Evolutionary conservation across 2,888 invertebrate species (phyloP).

Genomic region (Phragmatobia fuliginosa): DNA sequence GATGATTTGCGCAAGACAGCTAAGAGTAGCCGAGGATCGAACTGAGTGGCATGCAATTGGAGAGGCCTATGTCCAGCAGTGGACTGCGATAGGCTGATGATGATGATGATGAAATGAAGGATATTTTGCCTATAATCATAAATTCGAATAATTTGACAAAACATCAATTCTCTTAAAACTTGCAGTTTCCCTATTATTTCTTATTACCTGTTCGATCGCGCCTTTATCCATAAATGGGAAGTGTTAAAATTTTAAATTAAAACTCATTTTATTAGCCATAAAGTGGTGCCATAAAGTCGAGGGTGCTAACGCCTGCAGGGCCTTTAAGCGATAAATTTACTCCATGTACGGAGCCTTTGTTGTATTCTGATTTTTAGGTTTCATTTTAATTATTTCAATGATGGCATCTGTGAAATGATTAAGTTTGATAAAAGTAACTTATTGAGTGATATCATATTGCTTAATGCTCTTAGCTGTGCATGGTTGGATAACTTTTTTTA

Average conservation of each 20-base stretch:
- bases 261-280: constrained; percentile 56
- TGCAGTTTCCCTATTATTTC: constrained; percentile 45
- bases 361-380: constrained; percentile 8
- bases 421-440: neutral
- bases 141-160: neutral
- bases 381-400: neutral
- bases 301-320: constrained; percentile 41
- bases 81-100: too few relatives aligned
- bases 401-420: constrained; percentile 1
- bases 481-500: neutral
- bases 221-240: constrained; percentile 36
- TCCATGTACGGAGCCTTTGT: constrained; percentile 34
- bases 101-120: neutral
- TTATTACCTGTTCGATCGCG: constrained; percentile 44
- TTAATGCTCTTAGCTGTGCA: neutral
- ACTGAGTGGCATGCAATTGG: too few relatives aligned
- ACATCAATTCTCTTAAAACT: constrained; percentile 10
- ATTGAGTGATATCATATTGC: neutral
- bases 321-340: constrained; percentile 42
- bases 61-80: too few relatives aligned
- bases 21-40: too few relatives aligned
- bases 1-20: too few relatives aligned
- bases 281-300: constrained; percentile 52
- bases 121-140: neutral
- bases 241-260: constrained; percentile 61